These are phyloP conservation scores for Turritopsis rubra DNA, from an alignment of 30 jellyfish, hydroid and myxozoan species.

Conservation along the genomic window DNA sequence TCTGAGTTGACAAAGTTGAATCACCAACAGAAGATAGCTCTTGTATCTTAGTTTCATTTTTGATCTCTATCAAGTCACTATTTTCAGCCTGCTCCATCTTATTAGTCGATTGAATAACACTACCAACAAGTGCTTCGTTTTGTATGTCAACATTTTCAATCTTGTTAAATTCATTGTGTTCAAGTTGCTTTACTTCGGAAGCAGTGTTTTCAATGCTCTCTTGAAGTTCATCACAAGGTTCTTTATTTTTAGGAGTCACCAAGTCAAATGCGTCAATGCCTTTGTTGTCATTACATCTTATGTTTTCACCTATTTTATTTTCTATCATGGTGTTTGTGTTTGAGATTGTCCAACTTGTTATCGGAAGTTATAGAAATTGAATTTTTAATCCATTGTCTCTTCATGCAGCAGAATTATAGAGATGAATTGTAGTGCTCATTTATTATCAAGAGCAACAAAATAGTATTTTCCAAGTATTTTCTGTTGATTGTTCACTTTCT, in stretches of 20 bases:
- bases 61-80: neutral
- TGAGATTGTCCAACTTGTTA: neutral
- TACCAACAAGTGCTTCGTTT: neutral
- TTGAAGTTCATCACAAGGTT: neutral
- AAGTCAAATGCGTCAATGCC: neutral
- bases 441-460: no score
- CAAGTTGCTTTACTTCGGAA: neutral
- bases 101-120: neutral
- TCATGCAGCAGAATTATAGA: neutral
- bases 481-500: no score
- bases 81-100: neutral
- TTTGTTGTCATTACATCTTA: neutral
- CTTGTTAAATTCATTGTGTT: neutral
- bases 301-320: neutral
- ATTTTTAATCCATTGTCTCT: neutral
- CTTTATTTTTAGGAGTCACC: neutral
- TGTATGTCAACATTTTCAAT: neutral
- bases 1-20: neutral
- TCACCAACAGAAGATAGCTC: neutral
- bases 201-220: neutral
- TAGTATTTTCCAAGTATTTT: no score
- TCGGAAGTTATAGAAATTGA: neutral
- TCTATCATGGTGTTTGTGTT: neutral
- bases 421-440: no score
- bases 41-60: no score